Conservation (phyloP, 1,140 invertebrate species). For the Lanistes nyassanus region DNA sequence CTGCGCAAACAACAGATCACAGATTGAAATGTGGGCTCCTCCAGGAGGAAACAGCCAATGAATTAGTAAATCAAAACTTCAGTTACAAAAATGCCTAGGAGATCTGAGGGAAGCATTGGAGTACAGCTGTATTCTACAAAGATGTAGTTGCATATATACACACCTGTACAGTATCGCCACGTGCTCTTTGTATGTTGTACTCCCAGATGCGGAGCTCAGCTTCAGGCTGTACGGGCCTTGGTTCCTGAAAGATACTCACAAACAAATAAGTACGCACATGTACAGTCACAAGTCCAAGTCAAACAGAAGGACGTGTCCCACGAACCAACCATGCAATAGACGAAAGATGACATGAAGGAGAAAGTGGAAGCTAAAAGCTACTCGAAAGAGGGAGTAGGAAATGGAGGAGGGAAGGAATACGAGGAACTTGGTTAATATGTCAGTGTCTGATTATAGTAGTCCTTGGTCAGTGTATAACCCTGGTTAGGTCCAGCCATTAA, state of each 20-base stretch:
- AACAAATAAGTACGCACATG: background rate
- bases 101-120: background rate
- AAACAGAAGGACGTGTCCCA: background rate
- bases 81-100: background rate
- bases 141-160: background rate
- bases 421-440: background rate
- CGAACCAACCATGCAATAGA: background rate
- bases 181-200: slow-evolving; percentile 26
- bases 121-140: background rate
- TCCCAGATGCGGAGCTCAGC: slow-evolving; percentile 11
- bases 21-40: background rate
- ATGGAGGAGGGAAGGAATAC: background rate
- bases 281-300: background rate
- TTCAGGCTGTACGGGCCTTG: slow-evolving; percentile 4
- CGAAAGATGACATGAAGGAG: too few relatives aligned
- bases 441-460: background rate
- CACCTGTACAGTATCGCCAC: slow-evolving; percentile 27
- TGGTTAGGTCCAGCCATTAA: too few relatives aligned
- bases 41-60: background rate
- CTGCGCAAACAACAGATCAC: background rate
- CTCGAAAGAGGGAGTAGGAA: background rate
- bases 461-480: background rate
- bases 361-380: too few relatives aligned
- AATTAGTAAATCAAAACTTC: background rate
- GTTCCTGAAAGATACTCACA: background rate